phyloP scores from a whole-genome alignment of 2,113 vertebrate genomes.

The Rhinoptilus africanus region DNA sequence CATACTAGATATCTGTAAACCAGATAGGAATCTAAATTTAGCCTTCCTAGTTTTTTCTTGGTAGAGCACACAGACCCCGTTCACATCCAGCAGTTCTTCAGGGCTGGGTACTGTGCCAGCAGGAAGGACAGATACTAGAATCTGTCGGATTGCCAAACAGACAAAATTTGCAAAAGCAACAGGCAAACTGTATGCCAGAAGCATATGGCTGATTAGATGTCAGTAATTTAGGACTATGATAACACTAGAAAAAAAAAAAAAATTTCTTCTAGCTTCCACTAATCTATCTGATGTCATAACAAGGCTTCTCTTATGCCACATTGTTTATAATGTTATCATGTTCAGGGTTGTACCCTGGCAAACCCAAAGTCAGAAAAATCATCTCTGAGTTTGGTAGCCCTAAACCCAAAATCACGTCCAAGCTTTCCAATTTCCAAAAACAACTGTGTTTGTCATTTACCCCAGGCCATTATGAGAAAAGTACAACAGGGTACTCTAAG shows the following conservation, averaged over 20 bases:
- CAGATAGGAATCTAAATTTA: neutral
- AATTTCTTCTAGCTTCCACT: neutral
- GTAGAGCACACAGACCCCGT: neutral
- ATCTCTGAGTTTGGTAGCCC: neutral
- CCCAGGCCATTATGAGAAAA: neutral
- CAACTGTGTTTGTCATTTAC: neutral
- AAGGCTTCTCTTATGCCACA: neutral
- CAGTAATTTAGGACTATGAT: neutral
- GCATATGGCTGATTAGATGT: neutral
- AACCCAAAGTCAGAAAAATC: neutral
- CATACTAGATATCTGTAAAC: neutral
- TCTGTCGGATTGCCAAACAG: neutral
- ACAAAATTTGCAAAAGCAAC: neutral
- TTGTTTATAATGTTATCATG: neutral
- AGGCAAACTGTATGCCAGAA: neutral
- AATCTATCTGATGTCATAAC: neutral
- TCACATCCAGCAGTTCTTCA: neutral
- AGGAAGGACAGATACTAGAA: neutral
- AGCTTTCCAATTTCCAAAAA: neutral
- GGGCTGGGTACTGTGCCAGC: neutral
- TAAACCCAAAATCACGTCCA: neutral
- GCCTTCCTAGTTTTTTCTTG: neutral
- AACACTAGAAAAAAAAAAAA: neutral
- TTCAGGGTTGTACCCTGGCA: neutral
- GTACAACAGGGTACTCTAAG: neutral